Evolutionary conservation across 2,888 invertebrate species (phyloP), one percentile per base, ranked within the genome.

Genomic region (Acheta domesticus): DNA sequence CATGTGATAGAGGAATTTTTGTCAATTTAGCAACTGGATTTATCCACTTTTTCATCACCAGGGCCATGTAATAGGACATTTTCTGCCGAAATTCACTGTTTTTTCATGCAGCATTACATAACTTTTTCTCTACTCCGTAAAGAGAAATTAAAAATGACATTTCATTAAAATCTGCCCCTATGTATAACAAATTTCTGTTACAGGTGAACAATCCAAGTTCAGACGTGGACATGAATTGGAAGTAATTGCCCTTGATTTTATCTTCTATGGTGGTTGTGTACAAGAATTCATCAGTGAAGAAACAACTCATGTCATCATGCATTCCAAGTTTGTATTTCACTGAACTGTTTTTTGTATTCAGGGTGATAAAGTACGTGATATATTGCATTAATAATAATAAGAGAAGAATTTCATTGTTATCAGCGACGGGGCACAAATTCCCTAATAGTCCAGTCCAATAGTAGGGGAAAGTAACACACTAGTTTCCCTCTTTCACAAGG

Each of bases 211-310:
- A 81, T 16, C 21, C 75, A 16, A 74, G 2, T 80, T 81, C 76
- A 80, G 81, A 78, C 81, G 80, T 76, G 81, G 81, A 77, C 12
- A 75, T 11, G 21, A 82, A 16, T 83, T 87, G 77, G 86, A 86
- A 20, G 82, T 86, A 16, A 82, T 84, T 23, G 85, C 84, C 48
- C 79, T 86, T 48, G 85, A 87, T 81, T 84, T 88, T 79, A 82
- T 85, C 75, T 86, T 87, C 83, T 85, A 87, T 83, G 88, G 88
- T 21, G 88, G 87, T 48, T 83, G 83, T 20, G 79, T 87, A 12
- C 81, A 81, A 49, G 79, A 84, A 8, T 82, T 83, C 48, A 82
- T 88, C 48, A 84, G 86, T 80, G 80, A 84, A 11, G 81, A 83
- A 49, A 85, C 86, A 5, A 86, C 87, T 0, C 87, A 87, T 83